Percentiles rank a stretch among this genome's conserved stretches.
These are phyloP conservation scores for Melanaphis sacchari DNA, from an alignment of 1,140 invertebrate genomes.

Conservation along the genomic window DNA sequence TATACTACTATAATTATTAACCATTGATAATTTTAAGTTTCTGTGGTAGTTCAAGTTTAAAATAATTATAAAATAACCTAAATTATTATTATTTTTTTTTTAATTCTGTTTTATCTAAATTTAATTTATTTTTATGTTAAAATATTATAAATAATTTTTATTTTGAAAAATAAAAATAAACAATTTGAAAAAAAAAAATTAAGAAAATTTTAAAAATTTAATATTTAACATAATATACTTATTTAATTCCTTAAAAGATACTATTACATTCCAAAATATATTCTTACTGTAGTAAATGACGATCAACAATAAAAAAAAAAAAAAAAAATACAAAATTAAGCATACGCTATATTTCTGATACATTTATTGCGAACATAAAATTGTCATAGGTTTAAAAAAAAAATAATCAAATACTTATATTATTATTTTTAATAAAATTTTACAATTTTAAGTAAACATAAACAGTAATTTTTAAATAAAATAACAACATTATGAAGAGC, in stretches of 20 bases:
- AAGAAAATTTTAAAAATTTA: neutral
- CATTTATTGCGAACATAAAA: neutral
- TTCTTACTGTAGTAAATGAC: neutral
- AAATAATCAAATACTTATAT: neutral
- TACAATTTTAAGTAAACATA: neutral
- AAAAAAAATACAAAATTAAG: neutral
- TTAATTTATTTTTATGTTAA: neutral
- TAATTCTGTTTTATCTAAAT: too few species aligned
- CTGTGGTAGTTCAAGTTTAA: neutral
- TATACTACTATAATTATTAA: neutral
- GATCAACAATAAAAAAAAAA: neutral
- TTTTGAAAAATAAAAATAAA: too few species aligned
- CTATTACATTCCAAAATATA: neutral
- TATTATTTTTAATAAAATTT: neutral
- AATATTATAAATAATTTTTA: too few species aligned
- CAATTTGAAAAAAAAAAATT: too few species aligned
- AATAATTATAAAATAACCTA: too few species aligned
- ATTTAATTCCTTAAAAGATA: neutral
- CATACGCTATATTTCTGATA: neutral
- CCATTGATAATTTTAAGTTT: neutral
- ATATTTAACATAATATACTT: neutral
- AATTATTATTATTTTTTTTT: too few species aligned
- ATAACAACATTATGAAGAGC: neutral
- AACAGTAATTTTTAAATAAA: neutral
- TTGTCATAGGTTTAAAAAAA: neutral